Base-by-base conservation (phyloP, 2,113 vertebrate species). In the Morone saxatilis region DNA sequence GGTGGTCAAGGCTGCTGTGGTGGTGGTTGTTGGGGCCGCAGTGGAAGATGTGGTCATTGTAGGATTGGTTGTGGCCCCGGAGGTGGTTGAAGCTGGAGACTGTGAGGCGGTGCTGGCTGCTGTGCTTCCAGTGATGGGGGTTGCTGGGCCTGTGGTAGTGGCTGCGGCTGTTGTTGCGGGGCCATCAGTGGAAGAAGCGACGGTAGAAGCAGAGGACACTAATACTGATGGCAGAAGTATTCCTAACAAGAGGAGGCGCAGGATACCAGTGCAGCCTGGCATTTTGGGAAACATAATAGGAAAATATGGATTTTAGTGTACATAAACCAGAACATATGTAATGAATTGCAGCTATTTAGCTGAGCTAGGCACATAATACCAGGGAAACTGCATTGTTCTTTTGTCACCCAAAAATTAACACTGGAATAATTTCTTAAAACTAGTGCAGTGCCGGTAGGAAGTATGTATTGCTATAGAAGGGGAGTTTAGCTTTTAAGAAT, bases 191-290 rank as follows among this genome's bases (percentile, higher is more conserved):
- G 60, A 16, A 13, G 56, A 3, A 12, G 0, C 10, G 6, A 2
- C 8, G 36, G 17, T 0, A 0, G 16, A 1, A 45, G 13, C 1
- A 19, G 0, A 1, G 4, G 81, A 89, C 43, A 80, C 77, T 66
- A 79, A 86, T 59, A 76, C 50, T 85, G 75, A 85, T 51, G 73
- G 66, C 54, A 93, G 71, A 72, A 92, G 88, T 10, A 93, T 68
- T 88, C 93, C 92, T 16, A 92, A 54, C 3, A 93, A 71, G 41
- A 94, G 51, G 47, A 91, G 72, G 47, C n/a, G 48, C 63, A 93
- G 60, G 62, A 86, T 73, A 50, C 83, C 89, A 88, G 59, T 54
- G 80, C 62, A 78, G 59, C 45, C 57, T 78, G 40, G 10, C 5
- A 83, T 71, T 75, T 62, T 54, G 38, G 50, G 25, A 86, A 81